A percentile compares a stretch with the other conserved stretches of the same genome.
phyloP scores from a whole-genome alignment of 2,113 vertebrate genomes.

The Porphyrio hochstetteri region DNA sequence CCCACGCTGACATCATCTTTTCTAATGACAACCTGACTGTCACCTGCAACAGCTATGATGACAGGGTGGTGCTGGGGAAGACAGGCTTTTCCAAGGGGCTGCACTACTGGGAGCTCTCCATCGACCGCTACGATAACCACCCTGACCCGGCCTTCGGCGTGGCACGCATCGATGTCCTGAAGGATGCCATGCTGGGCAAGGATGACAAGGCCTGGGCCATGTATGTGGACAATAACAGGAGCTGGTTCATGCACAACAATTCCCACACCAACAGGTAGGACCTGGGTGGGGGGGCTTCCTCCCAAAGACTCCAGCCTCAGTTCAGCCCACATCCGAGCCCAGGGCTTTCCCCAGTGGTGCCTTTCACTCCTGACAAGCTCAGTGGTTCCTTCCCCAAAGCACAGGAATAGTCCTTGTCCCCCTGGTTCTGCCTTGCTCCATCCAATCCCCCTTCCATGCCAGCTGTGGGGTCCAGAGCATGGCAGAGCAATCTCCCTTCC shows the following conservation, averaged over 20 bases:
- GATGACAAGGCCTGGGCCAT: slow-evolving; percentile 99
- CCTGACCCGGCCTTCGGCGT: slow-evolving; percentile 95
- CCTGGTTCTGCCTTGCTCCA: not conserved
- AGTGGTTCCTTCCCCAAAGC: fast-evolving
- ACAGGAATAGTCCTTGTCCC: not conserved
- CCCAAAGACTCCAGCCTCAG: not conserved
- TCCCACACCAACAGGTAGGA: slow-evolving; percentile 97
- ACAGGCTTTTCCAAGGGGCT: slow-evolving; percentile 93
- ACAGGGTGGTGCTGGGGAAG: slow-evolving; percentile 93
- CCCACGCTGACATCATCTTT: slow-evolving; percentile 95
- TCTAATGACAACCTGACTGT: slow-evolving; percentile 99
- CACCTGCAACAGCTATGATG: slow-evolving; percentile 97
- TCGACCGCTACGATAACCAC: slow-evolving; percentile 98
- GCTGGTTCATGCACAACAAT: slow-evolving; percentile 99
- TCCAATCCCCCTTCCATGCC: not conserved
- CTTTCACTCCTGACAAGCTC: fast-evolving
- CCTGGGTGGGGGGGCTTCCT: not conserved
- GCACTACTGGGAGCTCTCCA: slow-evolving; percentile 96
- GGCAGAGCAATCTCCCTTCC: not conserved
- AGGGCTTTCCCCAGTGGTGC: not conserved
- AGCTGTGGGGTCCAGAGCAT: fast-evolving
- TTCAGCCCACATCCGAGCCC: not conserved
- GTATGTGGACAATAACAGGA: slow-evolving; percentile 99
- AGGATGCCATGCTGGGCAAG: slow-evolving; percentile 98
- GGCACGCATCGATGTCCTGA: slow-evolving; percentile 89